These are phyloP conservation scores for Parnassius glacialis DNA, from an alignment of 2,888 invertebrate species.

Conservation along the genomic window DNA sequence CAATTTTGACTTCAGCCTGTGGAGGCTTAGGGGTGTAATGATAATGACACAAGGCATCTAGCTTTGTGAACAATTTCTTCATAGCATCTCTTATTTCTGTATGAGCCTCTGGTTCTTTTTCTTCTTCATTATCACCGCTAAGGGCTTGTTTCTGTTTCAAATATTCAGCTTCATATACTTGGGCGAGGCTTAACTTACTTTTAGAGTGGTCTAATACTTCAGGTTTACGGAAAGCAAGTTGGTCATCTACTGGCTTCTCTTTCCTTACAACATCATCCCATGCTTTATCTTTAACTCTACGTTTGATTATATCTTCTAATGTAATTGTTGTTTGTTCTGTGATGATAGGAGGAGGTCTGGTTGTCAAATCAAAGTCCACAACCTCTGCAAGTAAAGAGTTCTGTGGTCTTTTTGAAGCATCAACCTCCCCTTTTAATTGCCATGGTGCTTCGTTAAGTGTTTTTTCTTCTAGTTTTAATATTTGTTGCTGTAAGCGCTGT, in stretches of 20 bases:
- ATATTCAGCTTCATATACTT: slow-evolving; percentile 96
- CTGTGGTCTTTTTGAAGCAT: slow-evolving; percentile 88
- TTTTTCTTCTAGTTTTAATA: slow-evolving; percentile 85
- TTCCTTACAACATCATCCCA: slow-evolving; percentile 97
- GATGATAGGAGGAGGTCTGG: slow-evolving; percentile 93
- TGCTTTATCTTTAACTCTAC: slow-evolving; percentile 94
- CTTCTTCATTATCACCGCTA: slow-evolving; percentile 80
- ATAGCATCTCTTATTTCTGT: slow-evolving; percentile 88
- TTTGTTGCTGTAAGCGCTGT: slow-evolving; percentile 84
- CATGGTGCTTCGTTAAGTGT: slow-evolving; percentile 93
- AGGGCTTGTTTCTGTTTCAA: slow-evolving; percentile 83
- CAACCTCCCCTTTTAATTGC: slow-evolving; percentile 96
- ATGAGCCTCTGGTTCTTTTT: slow-evolving; percentile 87
- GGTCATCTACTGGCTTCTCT: slow-evolving; percentile 90
- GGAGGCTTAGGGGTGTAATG: slow-evolving; percentile 95
- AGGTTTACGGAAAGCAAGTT: slow-evolving; percentile 92
- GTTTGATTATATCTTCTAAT: slow-evolving; percentile 94
- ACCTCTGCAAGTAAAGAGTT: slow-evolving; percentile 96
- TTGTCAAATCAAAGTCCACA: slow-evolving; percentile 92
- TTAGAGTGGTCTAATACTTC: slow-evolving; percentile 95
- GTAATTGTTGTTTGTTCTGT: slow-evolving; percentile 94
- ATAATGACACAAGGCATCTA: slow-evolving; percentile 96
- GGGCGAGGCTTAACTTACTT: slow-evolving; percentile 94
- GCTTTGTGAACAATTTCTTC: slow-evolving; percentile 88
- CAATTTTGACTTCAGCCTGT: slow-evolving; percentile 92